Percentiles rank a stretch among this genome's conserved stretches.
phyloP scores from a whole-genome alignment of 2,113 vertebrate genomes.

The Neodon shergylaensis region DNA sequence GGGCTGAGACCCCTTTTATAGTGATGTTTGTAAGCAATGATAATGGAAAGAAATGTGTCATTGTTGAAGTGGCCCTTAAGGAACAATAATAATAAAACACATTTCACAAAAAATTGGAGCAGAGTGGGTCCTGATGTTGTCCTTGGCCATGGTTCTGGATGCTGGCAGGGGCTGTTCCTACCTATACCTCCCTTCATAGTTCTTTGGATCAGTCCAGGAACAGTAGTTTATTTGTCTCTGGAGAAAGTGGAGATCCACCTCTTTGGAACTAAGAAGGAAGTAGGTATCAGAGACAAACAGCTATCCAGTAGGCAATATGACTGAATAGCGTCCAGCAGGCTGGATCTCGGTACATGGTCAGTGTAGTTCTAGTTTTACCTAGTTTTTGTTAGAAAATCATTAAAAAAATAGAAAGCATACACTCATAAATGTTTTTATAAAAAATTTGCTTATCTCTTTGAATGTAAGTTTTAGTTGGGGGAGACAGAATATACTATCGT shows the following conservation, averaged over 20 bases:
- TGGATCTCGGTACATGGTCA: not conserved
- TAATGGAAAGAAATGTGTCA: not conserved
- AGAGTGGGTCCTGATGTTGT: not conserved
- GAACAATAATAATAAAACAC: not conserved
- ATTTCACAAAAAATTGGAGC: not conserved
- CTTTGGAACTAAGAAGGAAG: not conserved
- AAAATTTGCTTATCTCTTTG: not conserved
- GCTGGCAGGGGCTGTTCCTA: not conserved
- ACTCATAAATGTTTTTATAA: not conserved
- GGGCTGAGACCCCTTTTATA: not conserved
- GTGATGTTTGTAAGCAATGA: not conserved
- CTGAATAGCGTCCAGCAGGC: not conserved
- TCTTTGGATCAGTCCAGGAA: not conserved
- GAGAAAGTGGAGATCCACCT: not conserved
- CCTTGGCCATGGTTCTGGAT: not conserved
- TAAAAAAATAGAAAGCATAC: not conserved
- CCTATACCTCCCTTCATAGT: not conserved
- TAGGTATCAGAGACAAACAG: not conserved
- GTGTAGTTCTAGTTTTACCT: not conserved
- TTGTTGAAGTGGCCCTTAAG: not conserved
- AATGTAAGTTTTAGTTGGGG: not conserved
- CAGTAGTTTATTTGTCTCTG: not conserved
- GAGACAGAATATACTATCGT: not conserved
- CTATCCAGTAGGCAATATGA: not conserved
- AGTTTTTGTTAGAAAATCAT: not conserved